phyloP scores from a whole-genome alignment of 2,888 invertebrate species.

The Euproctis similis region DNA sequence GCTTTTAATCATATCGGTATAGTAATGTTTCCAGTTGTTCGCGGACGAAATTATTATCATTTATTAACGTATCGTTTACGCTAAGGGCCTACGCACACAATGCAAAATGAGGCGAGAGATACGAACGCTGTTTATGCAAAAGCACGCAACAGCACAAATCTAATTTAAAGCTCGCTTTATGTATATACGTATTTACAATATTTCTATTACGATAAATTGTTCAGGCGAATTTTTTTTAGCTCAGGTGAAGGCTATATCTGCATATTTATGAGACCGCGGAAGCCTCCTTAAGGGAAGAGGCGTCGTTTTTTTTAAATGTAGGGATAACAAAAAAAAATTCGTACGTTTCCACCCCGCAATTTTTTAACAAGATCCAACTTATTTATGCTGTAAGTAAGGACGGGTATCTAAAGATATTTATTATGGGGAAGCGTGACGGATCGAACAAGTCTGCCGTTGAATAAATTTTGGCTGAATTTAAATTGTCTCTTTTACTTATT shows the following conservation, averaged over 20 bases:
- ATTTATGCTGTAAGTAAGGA: slow-evolving; percentile 65
- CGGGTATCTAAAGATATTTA: slow-evolving; percentile 61
- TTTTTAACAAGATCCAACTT: slow-evolving; percentile 73
- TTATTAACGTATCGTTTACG: slow-evolving; percentile 46
- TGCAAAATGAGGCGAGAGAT: slow-evolving; percentile 38
- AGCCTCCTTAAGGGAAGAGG: slow-evolving; percentile 64
- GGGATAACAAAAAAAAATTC: too few species aligned
- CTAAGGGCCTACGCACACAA: slow-evolving; percentile 51
- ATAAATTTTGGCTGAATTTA: slow-evolving; percentile 53
- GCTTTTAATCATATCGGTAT: too few species aligned
- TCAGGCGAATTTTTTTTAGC: slow-evolving; percentile 64
- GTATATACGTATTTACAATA: slow-evolving; percentile 68
- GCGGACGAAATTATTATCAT: slow-evolving; percentile 38
- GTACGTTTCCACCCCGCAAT: slow-evolving; percentile 57
- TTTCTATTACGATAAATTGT: slow-evolving; percentile 72
- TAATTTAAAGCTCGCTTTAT: slow-evolving; percentile 58
- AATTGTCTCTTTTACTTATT: slow-evolving; percentile 45
- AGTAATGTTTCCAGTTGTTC: slow-evolving; percentile 21
- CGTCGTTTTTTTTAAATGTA: slow-evolving; percentile 63
- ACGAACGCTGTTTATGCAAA: slow-evolving; percentile 57
- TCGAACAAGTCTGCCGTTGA: slow-evolving; percentile 50
- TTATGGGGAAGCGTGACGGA: slow-evolving; percentile 64
- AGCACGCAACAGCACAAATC: slow-evolving; percentile 63
- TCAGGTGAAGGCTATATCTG: slow-evolving; percentile 74
- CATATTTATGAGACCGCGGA: slow-evolving; percentile 71